Conservation (phyloP, 2,888 invertebrate species). For the Hyppa rectilinea region DNA sequence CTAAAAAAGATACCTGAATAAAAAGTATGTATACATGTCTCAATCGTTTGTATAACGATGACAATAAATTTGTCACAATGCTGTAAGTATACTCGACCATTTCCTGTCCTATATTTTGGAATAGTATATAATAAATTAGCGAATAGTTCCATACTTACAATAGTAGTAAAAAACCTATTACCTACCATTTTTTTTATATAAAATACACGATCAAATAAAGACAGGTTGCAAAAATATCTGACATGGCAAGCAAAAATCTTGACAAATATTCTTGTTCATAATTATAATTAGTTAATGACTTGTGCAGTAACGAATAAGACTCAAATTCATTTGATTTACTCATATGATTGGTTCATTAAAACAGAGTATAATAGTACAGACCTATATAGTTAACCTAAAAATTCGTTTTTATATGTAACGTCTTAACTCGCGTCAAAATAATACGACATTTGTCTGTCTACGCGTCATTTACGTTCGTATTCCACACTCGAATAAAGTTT, state of each 20-base stretch:
- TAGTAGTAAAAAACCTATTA: too few species aligned
- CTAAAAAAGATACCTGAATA: slow-evolving; percentile 29
- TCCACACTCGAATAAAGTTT: slow-evolving; percentile 78
- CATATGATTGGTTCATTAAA: slow-evolving; percentile 14
- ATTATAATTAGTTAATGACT: not conserved
- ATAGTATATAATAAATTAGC: too few species aligned
- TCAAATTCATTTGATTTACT: slow-evolving; percentile 13
- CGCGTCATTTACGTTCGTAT: slow-evolving; percentile 74
- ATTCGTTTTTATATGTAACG: slow-evolving; percentile 55
- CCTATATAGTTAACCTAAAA: slow-evolving; percentile 28
- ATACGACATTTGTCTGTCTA: slow-evolving; percentile 78
- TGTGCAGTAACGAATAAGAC: not conserved
- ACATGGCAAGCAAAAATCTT: not conserved
- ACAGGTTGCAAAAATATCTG: not conserved
- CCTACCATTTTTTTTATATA: too few species aligned
- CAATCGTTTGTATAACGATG: slow-evolving; percentile 39
- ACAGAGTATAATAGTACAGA: slow-evolving; percentile 11
- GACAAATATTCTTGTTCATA: not conserved
- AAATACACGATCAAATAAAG: slow-evolving; percentile 65
- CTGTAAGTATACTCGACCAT: slow-evolving; percentile 21
- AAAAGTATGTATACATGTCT: slow-evolving; percentile 33
- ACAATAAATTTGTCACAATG: slow-evolving; percentile 57
- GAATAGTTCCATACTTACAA: too few species aligned
- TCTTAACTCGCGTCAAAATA: slow-evolving; percentile 75
- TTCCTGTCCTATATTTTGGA: slow-evolving; percentile 49